Evolutionary conservation across 2,113 vertebrate species (phyloP), one percentile per base, ranked within the genome.

Genomic region (Phalacrocorax carbo): DNA sequence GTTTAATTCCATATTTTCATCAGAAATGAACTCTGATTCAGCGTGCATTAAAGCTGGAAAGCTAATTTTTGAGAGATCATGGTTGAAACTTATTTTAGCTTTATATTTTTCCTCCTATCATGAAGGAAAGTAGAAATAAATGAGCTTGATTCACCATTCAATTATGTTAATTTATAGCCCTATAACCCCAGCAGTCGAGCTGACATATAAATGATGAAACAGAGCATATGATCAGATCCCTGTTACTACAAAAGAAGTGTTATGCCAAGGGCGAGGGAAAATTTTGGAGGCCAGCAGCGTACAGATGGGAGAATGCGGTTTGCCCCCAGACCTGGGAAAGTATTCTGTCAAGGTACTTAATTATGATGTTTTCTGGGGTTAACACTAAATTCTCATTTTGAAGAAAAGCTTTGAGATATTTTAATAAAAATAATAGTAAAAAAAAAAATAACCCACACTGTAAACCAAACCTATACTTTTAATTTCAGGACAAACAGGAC

Each of bases 121-220:
- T 66, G 85, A 86, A 44, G 88, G 72, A 62, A 65, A 78, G 54
- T 65, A 82, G 90, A 92, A 95, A 94, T 82, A 94, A 94, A 96
- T 81, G 80, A 95, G 88, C 72, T 86, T 66, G 69, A 84, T 96
- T 95, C 77, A 10, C 66, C 75, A 70, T 84, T 95, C 70, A 93
- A 29, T 95, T 96, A 95, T 89, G 89, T 85, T 97, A 95, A 95
- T 96, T 95, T 93, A 73, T 36, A 91, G 89, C 71, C 62, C 62
- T 94, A 12, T 93, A 77, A 95, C 94, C 91, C 81, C 68, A 80
- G 91, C 86, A 96, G 82, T 94, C 72, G 34, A 81, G 52, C 71
- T 85, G 94, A 89, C 93, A 93, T 38, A 82, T 15, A 91, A 86
- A 94, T 95, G 95, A 90, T 95, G 86, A 91, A 88, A 90, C 62